Evolutionary conservation across 2,888 invertebrate species (phyloP).

Genomic region (Brachyptera risi): DNA sequence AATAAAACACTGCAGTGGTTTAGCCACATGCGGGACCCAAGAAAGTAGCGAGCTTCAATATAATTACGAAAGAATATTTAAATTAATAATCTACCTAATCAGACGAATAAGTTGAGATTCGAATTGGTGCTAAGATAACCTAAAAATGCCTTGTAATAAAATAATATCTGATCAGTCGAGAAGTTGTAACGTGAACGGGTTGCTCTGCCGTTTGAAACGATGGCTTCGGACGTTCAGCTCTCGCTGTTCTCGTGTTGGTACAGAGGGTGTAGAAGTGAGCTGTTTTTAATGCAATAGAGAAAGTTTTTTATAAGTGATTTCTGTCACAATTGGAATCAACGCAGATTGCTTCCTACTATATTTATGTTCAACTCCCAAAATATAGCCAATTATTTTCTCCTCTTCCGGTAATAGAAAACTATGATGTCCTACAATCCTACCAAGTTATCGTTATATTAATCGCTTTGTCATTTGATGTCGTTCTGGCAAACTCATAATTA

Average conservation of each 20-base stretch:
- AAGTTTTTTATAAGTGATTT: neutral
- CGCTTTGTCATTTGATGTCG: slow-evolving; percentile 32
- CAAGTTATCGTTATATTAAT: slow-evolving; percentile 26
- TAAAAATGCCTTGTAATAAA: slow-evolving; percentile 35
- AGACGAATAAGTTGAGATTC: slow-evolving; percentile 32
- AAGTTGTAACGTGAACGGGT: slow-evolving; percentile 19
- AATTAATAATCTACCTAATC: slow-evolving; percentile 19
- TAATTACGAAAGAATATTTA: slow-evolving; percentile 19
- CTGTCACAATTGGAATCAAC: neutral
- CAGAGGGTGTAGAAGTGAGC: neutral
- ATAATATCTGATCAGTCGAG: slow-evolving; percentile 26
- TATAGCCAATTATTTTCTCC: slow-evolving; percentile 13
- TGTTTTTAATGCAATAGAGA: slow-evolving; percentile 1
- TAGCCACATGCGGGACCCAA: slow-evolving; percentile 5
- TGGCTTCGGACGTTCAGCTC: neutral
- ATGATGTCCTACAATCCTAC: slow-evolving; percentile 24
- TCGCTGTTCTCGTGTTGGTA: slow-evolving; percentile 4
- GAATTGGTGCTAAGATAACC: slow-evolving; percentile 36
- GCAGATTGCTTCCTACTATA: slow-evolving; percentile 2
- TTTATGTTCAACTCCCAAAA: slow-evolving; percentile 11
- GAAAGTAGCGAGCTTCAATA: slow-evolving; percentile 28
- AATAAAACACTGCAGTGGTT: neutral
- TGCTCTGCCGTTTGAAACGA: neutral
- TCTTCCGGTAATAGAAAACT: slow-evolving; percentile 27
- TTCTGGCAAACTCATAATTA: slow-evolving; percentile 28